Conservation (phyloP, 2,888 invertebrate species). For the Trichopoda pennipes region DNA sequence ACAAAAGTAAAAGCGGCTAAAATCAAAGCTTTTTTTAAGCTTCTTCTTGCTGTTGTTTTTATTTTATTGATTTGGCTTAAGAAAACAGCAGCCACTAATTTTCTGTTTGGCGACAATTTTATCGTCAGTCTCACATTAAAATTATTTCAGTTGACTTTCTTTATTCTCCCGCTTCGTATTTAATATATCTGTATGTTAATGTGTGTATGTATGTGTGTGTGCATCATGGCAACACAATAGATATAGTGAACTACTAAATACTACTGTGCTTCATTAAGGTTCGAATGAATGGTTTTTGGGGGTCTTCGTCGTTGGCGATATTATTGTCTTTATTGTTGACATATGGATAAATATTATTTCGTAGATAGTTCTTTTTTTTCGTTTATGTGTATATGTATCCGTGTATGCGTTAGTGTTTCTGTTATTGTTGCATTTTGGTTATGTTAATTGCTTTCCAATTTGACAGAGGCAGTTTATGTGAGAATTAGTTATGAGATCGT, state of each 20-base stretch:
- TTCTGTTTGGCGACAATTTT: constrained; percentile 79
- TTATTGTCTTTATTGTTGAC: constrained; percentile 74
- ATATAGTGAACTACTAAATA: constrained; percentile 42
- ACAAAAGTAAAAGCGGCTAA: constrained; percentile 72
- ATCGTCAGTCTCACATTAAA: constrained; percentile 76
- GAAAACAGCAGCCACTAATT: constrained; percentile 69
- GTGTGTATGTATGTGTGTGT: background rate
- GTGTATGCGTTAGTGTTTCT: background rate
- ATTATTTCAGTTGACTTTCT: constrained; percentile 72
- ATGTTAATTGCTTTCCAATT: constrained; percentile 67
- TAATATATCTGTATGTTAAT: background rate
- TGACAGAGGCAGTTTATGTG: constrained; percentile 67
- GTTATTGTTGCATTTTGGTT: constrained; percentile 43
- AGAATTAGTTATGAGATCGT: constrained; percentile 47
- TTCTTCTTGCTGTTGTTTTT: constrained; percentile 45
- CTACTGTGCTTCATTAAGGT: constrained; percentile 28
- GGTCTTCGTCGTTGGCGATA: constrained; percentile 73
- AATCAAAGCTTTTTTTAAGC: constrained; percentile 74
- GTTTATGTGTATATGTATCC: background rate
- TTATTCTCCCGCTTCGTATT: constrained; percentile 52
- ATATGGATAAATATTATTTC: constrained; percentile 69
- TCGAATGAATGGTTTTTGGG: constrained; percentile 45
- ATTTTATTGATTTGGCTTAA: constrained; percentile 46
- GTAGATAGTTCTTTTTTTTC: constrained; percentile 63
- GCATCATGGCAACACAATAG: constrained; percentile 37